Percentiles rank a stretch among this genome's conserved stretches.
Conservation (phyloP, 1,140 invertebrate genomes). For the Rhagoletis zephyria region DNA sequence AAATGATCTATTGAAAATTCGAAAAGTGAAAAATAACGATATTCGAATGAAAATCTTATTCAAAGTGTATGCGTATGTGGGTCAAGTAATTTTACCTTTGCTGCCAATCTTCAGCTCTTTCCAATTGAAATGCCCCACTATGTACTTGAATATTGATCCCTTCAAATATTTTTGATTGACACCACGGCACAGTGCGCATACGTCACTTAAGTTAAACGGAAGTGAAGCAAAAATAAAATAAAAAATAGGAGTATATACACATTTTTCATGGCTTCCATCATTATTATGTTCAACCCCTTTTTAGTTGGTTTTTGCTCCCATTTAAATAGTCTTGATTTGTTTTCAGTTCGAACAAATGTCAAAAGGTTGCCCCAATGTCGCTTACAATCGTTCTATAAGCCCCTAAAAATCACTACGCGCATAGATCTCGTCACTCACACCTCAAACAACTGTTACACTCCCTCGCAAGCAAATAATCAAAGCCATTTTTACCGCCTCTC, state of each 20-base stretch:
- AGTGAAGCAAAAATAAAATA: background rate
- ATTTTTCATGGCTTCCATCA: background rate
- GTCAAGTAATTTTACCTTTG: background rate
- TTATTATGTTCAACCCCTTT: conserved; percentile 1
- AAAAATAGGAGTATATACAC: background rate
- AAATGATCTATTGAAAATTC: too few species aligned
- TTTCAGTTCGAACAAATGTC: conserved; percentile 2
- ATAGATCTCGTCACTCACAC: background rate
- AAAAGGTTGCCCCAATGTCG: background rate
- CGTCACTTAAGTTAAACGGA: background rate
- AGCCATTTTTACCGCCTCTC: conserved; percentile 12
- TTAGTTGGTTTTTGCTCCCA: background rate
- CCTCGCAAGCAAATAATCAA: background rate
- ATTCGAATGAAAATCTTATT: background rate
- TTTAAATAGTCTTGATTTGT: background rate
- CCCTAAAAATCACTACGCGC: background rate
- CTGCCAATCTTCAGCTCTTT: background rate
- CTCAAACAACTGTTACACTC: background rate
- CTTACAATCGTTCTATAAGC: background rate
- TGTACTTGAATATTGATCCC: background rate
- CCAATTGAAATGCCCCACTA: background rate
- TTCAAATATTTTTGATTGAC: background rate
- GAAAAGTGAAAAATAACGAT: too few species aligned
- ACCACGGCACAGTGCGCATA: background rate
- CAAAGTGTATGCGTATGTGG: too few species aligned